Evolutionary conservation across 2,113 vertebrate genomes (phyloP).

Genomic region (Falcunculus frontatus): DNA sequence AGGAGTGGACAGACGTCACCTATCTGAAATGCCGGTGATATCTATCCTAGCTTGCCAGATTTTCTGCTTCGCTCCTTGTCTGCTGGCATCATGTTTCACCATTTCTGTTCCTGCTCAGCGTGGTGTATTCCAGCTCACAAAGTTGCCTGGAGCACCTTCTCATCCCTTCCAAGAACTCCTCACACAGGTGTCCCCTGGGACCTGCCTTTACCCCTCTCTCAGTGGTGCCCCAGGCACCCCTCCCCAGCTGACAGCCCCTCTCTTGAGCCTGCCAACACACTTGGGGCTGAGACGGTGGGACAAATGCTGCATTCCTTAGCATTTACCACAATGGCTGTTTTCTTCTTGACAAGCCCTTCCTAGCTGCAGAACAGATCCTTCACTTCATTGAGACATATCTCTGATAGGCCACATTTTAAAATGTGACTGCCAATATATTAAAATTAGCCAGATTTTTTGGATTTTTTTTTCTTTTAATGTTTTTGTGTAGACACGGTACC

Average conservation of each 20-base stretch:
- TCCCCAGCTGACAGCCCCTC: neutral
- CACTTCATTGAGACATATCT: neutral
- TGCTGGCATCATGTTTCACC: neutral
- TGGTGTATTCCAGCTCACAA: neutral
- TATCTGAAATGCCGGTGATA: neutral
- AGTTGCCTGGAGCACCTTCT: neutral
- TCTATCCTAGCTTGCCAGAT: neutral
- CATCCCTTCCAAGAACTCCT: neutral
- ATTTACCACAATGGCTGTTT: neutral
- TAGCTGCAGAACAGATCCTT: neutral
- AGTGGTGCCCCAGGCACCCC: neutral
- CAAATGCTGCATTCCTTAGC: rapidly evolving
- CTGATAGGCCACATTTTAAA: neutral
- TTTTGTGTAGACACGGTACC: neutral
- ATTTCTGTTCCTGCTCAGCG: rapidly evolving
- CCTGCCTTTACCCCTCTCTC: neutral
- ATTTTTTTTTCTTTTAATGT: neutral
- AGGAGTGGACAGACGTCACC: neutral
- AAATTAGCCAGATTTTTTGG: neutral
- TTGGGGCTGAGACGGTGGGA: neutral
- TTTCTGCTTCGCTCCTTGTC: neutral
- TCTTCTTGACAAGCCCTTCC: neutral
- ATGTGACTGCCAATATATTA: neutral
- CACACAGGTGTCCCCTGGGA: rapidly evolving
- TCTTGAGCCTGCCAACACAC: neutral